Conservation (phyloP, 2,888 invertebrate genomes). For the Caenorhabditis parvicauda region DNA sequence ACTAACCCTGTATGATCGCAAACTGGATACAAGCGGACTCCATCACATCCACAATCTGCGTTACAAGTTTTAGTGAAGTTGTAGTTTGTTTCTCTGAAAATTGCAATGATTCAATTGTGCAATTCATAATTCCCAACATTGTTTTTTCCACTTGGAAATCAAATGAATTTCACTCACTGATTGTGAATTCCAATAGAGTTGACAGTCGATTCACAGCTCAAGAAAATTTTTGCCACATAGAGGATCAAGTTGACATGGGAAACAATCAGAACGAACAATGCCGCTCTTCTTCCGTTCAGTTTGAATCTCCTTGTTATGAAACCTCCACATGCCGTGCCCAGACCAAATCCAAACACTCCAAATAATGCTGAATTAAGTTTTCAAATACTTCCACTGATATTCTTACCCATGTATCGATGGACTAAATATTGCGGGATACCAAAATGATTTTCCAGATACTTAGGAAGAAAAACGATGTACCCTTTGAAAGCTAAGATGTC, state of each 20-base stretch:
- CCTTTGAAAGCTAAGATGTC: slow-evolving; percentile 62
- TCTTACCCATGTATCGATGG: slow-evolving; percentile 58
- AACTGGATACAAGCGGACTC: slow-evolving; percentile 62
- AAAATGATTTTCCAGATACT: slow-evolving; percentile 62
- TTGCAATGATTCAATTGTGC: not conserved
- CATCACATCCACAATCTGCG: slow-evolving; percentile 61
- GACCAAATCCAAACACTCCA: slow-evolving; percentile 61
- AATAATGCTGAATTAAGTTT: slow-evolving; percentile 45
- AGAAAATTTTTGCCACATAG: slow-evolving; percentile 52
- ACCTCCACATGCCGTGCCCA: slow-evolving; percentile 52
- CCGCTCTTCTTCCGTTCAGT: slow-evolving; percentile 37
- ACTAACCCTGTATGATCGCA: slow-evolving; percentile 56
- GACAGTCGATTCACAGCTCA: slow-evolving; percentile 57
- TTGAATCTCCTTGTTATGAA: slow-evolving; percentile 45
- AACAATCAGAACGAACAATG: slow-evolving; percentile 49
- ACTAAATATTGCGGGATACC: slow-evolving; percentile 61
- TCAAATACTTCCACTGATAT: not conserved
- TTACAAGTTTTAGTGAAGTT: slow-evolving; percentile 62
- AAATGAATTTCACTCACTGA: slow-evolving; percentile 13
- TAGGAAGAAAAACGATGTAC: slow-evolving; percentile 61
- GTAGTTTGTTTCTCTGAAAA: slow-evolving; percentile 41
- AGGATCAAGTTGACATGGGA: slow-evolving; percentile 50
- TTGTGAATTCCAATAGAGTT: slow-evolving; percentile 46
- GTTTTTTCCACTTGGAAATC: not conserved
- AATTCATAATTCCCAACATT: not conserved